Base-by-base conservation (phyloP, 1,140 invertebrate species). In the Amphibalanus amphitrite region DNA sequence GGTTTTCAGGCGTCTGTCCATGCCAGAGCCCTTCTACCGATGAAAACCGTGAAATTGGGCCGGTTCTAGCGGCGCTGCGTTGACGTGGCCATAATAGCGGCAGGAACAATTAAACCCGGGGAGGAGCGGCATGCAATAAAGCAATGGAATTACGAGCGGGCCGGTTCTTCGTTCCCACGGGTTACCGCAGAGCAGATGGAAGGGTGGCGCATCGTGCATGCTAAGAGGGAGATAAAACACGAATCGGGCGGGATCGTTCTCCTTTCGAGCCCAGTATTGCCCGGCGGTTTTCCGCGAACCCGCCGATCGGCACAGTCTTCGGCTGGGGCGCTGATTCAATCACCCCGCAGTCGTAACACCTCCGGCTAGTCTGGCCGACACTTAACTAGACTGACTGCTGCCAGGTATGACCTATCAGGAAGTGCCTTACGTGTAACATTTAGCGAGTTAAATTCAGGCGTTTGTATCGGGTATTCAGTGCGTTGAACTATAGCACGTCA, bases 71-170 rank as follows among this genome's bases (percentile, higher is more conserved):
- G 47, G 47, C 47, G 13, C 1, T 20, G 6, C 47, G 47, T 59
- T 59, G 47, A 59, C 47, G 47, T 1, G 47, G 17, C 47, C 17
- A 3, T 59, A 59, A 59, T 59, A 20, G 47, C 20, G 10, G 13
- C 10, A 23, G 13, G 47, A 59, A 59, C 47, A 59, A 59, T 59
- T 59, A 59, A 59, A 59, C 13, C 20, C 13, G 20, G 17, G 47
- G 47, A 59, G 47, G 47, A 59, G 47, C 47, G 47, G 47, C 47
- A 59, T 59, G 47, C 47, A 59, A 59, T 59, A 59, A 59, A 59
- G 47, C 23, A 59, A 59, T 59, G 47, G 47, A 59, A 59, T 59
- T 59, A 59, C 47, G 47, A 59, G 47, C 47, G 13, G 10, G 47
- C 10, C 23, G 23, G 23, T 59, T 59, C 20, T 59, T 20, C 47